phyloP scores from a whole-genome alignment of 2,888 invertebrate species.

The Clanis bilineata region DNA sequence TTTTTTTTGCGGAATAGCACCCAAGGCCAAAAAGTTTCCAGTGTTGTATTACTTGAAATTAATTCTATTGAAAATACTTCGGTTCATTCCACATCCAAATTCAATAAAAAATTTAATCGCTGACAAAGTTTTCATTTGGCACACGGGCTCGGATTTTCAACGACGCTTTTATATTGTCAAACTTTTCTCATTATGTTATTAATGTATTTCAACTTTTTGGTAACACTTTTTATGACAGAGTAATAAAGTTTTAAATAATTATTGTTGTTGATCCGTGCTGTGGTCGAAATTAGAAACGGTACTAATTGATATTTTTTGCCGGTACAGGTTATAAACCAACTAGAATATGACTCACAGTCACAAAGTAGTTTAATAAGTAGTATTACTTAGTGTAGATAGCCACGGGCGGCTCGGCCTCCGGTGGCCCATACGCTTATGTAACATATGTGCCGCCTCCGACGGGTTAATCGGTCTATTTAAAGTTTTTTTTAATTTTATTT shows the following conservation, averaged over 20 bases:
- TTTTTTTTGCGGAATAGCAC: too few relatives aligned
- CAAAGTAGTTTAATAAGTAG: too few relatives aligned
- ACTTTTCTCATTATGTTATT: slow-evolving; percentile 1
- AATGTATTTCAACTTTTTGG: neutral
- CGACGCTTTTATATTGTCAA: neutral
- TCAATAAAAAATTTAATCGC: slow-evolving; percentile 12
- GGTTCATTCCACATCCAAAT: neutral
- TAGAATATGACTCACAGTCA: too few relatives aligned
- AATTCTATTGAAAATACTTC: neutral
- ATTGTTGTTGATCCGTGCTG: neutral
- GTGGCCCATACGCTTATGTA: too few relatives aligned
- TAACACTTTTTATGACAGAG: neutral
- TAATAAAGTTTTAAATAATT: neutral
- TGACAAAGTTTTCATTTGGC: neutral
- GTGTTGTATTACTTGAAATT: neutral
- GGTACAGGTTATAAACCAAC: too few relatives aligned
- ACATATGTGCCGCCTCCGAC: too few relatives aligned
- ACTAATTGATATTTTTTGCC: too few relatives aligned
- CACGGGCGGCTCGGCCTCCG: too few relatives aligned
- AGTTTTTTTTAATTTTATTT: too few relatives aligned
- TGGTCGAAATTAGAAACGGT: too few relatives aligned
- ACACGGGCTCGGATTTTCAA: neutral
- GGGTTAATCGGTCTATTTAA: too few relatives aligned
- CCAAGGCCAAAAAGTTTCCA: neutral
- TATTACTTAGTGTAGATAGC: too few relatives aligned